A percentile compares a stretch with the other conserved stretches of the same genome.
Evolutionary conservation across 2,888 invertebrate genomes (phyloP).

Genomic region (Acronicta aceris): DNA sequence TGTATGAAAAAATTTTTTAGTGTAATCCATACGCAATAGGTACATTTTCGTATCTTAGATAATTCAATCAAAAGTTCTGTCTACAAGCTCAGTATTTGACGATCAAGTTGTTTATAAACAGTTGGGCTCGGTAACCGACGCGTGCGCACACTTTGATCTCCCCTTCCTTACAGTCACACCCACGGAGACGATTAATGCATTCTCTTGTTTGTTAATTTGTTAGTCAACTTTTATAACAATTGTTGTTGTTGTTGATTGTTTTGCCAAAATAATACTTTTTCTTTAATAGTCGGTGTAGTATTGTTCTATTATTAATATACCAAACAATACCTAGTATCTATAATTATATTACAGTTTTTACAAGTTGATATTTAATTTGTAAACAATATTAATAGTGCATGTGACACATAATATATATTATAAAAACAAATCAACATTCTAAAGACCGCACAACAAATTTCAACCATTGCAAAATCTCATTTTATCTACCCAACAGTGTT

Average conservation of each 20-base stretch:
- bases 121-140: constrained; percentile 52
- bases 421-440: constrained; percentile 20
- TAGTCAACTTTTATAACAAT: constrained; percentile 34
- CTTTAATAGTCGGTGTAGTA: neutral
- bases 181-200: constrained; percentile 57
- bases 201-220: constrained; percentile 56
- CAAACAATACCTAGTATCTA: too few relatives aligned
- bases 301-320: too few relatives aligned
- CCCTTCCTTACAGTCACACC: constrained; percentile 53
- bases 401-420: constrained; percentile 5
- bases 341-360: too few relatives aligned
- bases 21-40: too few relatives aligned
- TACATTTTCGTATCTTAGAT: neutral
- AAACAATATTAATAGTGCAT: too few relatives aligned
- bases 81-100: constrained; percentile 27
- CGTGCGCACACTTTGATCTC: constrained; percentile 65
- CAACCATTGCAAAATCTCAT: constrained; percentile 54
- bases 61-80: constrained; percentile 26
- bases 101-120: constrained; percentile 67
- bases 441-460: constrained; percentile 20
- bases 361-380: neutral
- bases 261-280: constrained; percentile 4
- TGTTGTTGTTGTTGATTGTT: constrained; percentile 36
- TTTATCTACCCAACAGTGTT: constrained; percentile 49
- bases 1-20: neutral